phyloP scores from a whole-genome alignment of 2,797 vertebrate species.

The Sebastes alutus region DNA sequence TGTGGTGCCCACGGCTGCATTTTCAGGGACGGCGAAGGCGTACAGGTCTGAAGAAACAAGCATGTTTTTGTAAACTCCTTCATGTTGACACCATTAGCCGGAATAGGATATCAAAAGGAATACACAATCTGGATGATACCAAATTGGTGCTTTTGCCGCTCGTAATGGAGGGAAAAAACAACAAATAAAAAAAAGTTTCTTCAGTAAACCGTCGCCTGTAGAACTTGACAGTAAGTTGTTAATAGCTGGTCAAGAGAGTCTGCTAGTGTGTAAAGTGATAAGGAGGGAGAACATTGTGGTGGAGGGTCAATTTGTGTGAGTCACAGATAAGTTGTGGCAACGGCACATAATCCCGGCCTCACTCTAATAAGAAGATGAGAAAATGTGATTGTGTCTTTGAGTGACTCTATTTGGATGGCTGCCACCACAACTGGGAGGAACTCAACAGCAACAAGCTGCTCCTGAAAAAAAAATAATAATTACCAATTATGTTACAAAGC shows the following conservation, averaged over 20 bases:
- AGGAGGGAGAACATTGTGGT: slow-evolving; percentile 54
- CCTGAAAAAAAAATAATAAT: slow-evolving; percentile 42
- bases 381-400: slow-evolving; percentile 70
- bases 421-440: slow-evolving; percentile 52
- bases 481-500: slow-evolving; percentile 65
- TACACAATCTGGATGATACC: neutral
- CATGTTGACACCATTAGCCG: neutral
- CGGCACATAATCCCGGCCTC: slow-evolving; percentile 63
- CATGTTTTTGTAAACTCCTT: neutral
- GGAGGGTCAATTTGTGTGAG: slow-evolving; percentile 71
- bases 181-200: slow-evolving; percentile 26
- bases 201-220: neutral
- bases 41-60: slow-evolving; percentile 84
- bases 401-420: slow-evolving; percentile 55
- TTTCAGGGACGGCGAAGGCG: slow-evolving; percentile 88
- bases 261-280: slow-evolving; percentile 61
- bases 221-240: slow-evolving; percentile 31
- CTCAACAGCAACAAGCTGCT: slow-evolving; percentile 54
- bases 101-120: slow-evolving; percentile 14
- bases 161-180: neutral
- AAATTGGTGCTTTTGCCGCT: neutral
- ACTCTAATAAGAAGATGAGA: slow-evolving; percentile 76
- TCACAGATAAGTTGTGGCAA: slow-evolving; percentile 65
- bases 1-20: slow-evolving; percentile 82
- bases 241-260: slow-evolving; percentile 32